Conservation (phyloP, 2,797 vertebrate genomes). For the Ataeniobius toweri region DNA sequence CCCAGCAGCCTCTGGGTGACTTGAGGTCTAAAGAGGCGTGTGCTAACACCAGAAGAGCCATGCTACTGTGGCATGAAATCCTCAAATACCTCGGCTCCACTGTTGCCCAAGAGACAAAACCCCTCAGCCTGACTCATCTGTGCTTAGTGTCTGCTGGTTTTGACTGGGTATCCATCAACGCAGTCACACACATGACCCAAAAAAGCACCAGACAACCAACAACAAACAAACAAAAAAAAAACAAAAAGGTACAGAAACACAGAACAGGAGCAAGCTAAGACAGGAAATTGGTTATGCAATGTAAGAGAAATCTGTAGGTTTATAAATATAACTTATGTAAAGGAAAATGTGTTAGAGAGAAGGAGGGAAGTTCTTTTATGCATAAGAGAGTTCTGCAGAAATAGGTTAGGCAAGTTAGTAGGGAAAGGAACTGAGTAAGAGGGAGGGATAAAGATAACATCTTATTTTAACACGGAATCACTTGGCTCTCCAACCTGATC, state of each 20-base stretch:
- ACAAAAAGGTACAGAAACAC: not conserved
- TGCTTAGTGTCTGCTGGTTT: conserved; percentile 18
- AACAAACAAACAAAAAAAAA: not conserved
- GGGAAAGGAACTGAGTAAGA: not conserved
- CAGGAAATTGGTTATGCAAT: conserved; percentile 36
- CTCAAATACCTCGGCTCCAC: conserved; percentile 19
- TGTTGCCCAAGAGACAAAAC: conserved; percentile 14
- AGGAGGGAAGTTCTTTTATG: conserved; percentile 1
- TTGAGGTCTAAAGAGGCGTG: conserved; percentile 13
- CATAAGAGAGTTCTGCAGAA: not conserved
- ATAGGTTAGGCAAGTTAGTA: not conserved
- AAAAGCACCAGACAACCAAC: not conserved
- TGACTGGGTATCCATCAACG: conserved; percentile 1
- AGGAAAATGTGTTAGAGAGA: not conserved
- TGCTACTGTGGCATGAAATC: conserved; percentile 22
- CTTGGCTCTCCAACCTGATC: conserved; percentile 16
- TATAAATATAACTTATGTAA: conserved; percentile 21
- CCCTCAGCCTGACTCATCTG: not conserved
- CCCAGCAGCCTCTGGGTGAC: conserved; percentile 37
- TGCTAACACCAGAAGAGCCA: conserved; percentile 23
- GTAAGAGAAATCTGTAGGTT: conserved; percentile 13
- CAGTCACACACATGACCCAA: not conserved
- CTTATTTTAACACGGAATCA: conserved; percentile 35
- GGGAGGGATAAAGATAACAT: not conserved
- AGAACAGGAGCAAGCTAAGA: conserved; percentile 25